phyloP scores from a whole-genome alignment of 2,888 invertebrate species.

The Polyommatus icarus region DNA sequence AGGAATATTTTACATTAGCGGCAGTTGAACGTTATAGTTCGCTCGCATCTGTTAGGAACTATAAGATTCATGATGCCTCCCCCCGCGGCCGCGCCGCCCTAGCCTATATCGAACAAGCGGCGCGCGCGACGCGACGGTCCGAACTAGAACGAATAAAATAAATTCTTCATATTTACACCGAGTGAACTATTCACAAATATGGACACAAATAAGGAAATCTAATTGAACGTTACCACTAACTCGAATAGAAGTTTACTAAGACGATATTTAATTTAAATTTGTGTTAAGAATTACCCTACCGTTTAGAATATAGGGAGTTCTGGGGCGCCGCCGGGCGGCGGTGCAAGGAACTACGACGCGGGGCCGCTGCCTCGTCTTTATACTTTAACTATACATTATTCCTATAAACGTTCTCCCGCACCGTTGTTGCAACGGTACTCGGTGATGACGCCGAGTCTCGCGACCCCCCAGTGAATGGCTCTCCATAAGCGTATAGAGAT shows the following conservation, averaged over 20 bases:
- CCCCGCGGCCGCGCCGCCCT: constrained; percentile 51
- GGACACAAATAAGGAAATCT: constrained; percentile 64
- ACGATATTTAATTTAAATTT: constrained; percentile 61
- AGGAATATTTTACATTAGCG: constrained; percentile 78
- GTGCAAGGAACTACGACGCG: constrained; percentile 77
- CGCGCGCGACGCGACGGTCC: constrained; percentile 54
- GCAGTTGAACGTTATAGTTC: constrained; percentile 81
- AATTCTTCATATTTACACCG: constrained; percentile 68
- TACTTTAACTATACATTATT: constrained; percentile 68
- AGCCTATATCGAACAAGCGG: constrained; percentile 61
- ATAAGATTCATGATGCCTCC: constrained; percentile 79
- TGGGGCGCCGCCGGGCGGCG: constrained; percentile 75
- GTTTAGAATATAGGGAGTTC: constrained; percentile 78
- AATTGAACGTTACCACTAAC: constrained; percentile 60
- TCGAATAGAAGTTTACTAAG: constrained; percentile 62
- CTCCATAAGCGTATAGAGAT: constrained; percentile 47
- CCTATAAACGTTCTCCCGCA: constrained; percentile 73
- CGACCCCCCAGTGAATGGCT: constrained; percentile 48
- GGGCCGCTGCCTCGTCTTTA: constrained; percentile 63
- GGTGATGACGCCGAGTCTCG: constrained; percentile 58
- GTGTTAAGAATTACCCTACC: constrained; percentile 75
- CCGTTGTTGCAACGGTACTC: constrained; percentile 69
- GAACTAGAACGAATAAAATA: constrained; percentile 74
- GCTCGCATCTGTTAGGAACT: constrained; percentile 80
- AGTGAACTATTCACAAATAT: constrained; percentile 67